Percentiles rank a stretch among this genome's conserved stretches.
phyloP scores from a whole-genome alignment of 2,888 invertebrate species.

The Disparrhopalites patrizii region DNA sequence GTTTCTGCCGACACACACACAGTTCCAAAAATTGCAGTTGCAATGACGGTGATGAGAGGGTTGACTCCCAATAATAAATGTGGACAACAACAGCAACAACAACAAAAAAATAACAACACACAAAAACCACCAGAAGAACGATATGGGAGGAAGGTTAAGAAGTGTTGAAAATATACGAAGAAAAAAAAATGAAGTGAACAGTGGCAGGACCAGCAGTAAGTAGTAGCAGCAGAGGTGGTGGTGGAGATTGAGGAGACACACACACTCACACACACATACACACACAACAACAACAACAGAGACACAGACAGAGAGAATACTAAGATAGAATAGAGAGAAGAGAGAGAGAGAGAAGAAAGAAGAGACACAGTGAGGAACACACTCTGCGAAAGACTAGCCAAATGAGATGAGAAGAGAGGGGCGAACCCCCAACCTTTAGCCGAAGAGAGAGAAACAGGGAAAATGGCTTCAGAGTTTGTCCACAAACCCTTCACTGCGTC shows the following conservation, averaged over 20 bases:
- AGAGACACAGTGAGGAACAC: conserved; percentile 26
- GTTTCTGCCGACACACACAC: too few relatives aligned
- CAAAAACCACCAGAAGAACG: too few relatives aligned
- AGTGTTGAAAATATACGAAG: background rate
- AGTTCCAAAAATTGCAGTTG: too few relatives aligned
- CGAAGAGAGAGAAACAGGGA: conserved; percentile 35
- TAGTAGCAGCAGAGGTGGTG: background rate
- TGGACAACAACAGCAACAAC: too few relatives aligned
- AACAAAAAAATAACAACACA: too few relatives aligned
- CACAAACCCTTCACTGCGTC: conserved; percentile 46
- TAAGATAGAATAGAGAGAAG: conserved; percentile 13
- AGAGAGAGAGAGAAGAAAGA: conserved; percentile 13
- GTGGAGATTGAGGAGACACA: background rate
- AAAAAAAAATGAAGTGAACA: conserved; percentile 1
- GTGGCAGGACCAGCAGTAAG: too few relatives aligned
- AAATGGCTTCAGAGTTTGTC: conserved; percentile 46
- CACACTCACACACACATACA: background rate
- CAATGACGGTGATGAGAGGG: too few relatives aligned
- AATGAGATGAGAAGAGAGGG: conserved; percentile 29
- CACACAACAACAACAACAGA: conserved; percentile 12
- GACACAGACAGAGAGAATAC: conserved; percentile 11
- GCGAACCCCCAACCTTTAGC: conserved; percentile 40
- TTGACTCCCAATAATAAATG: too few relatives aligned
- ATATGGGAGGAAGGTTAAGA: background rate
- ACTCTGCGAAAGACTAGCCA: conserved; percentile 20